Percentiles rank a stretch among this genome's conserved stretches.
These are phyloP conservation scores for Rhadinocentrus ornatus DNA, from an alignment of 2,797 vertebrate genomes.

Conservation along the genomic window DNA sequence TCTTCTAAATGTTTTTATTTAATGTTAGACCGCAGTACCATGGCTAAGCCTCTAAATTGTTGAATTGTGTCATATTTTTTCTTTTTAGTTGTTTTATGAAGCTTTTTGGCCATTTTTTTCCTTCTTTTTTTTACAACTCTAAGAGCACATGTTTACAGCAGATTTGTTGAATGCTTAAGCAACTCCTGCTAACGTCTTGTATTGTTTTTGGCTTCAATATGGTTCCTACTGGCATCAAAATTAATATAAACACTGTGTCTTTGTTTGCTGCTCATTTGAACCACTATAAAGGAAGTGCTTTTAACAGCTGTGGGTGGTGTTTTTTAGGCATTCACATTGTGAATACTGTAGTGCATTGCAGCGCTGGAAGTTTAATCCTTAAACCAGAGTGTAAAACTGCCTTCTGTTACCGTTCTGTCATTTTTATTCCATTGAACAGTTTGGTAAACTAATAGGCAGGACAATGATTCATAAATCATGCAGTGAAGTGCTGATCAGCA, in stretches of 20 bases:
- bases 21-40: neutral
- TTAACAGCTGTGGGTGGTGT: slow-evolving; percentile 51
- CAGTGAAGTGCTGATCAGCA: neutral
- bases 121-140: slow-evolving; percentile 13
- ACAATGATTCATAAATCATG: slow-evolving; percentile 22
- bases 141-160: slow-evolving; percentile 14
- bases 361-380: slow-evolving; percentile 15
- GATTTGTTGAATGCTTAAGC: slow-evolving; percentile 11
- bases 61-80: neutral
- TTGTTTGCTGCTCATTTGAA: slow-evolving; percentile 29
- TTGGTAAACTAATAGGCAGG: slow-evolving; percentile 10
- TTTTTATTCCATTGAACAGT: neutral
- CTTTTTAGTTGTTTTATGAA: neutral
- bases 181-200: slow-evolving; percentile 19
- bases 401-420: neutral
- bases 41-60: neutral
- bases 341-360: slow-evolving; percentile 4
- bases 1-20: neutral
- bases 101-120: slow-evolving; percentile 11
- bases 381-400: slow-evolving; percentile 10
- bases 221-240: slow-evolving; percentile 24
- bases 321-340: slow-evolving; percentile 20
- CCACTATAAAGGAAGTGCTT: slow-evolving; percentile 44
- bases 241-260: slow-evolving; percentile 16
- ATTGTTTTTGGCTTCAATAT: slow-evolving; percentile 12